Base-by-base conservation (phyloP, 1,140 invertebrate species). In the Holcopasites calliopsidis region DNA sequence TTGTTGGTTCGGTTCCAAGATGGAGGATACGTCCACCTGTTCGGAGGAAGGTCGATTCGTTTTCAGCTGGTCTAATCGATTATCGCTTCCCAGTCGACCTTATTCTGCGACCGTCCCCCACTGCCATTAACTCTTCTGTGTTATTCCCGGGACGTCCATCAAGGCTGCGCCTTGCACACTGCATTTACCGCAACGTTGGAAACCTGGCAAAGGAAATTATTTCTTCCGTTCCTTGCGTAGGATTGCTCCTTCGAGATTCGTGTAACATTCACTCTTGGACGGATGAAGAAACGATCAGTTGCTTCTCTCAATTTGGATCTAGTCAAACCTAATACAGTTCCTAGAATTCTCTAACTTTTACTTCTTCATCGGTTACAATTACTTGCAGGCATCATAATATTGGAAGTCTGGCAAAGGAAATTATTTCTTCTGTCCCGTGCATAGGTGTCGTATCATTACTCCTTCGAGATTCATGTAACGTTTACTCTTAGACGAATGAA, bases 21-120 rank as follows among this genome's bases (percentile, higher is more conserved):
- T 57, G 38, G 38, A 42, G 38, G 28, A 11, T 33, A 11, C 6
- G 8, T 79, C 66, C 66, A 79, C 52, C 68, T 61, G 61, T 74
- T 72, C 28, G 18, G 13, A 13, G 54, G 23, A 54, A 57, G 44
- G 76, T 78, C 38, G 35, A 72, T 47, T 64, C 64, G 35, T 54
- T 57, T 79, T 81, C 57, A 65, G 76, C 38, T 40, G 44, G 57
- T 75, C 58, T 66, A 74, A 78, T 80, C 69, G 76, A 80, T 79
- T 79, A 80, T 79, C 69, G 40, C 49, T 78, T 73, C 47, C 60
- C 54, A 78, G 61, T 79, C 68, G 47, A 68, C 47, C 61, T 66
- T 73, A 71, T 54, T 55, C 40, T 57, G 35, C 21, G 7, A 4
- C 18, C n/a, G 0, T n/a, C n/a, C n/a, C 11, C 28, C 23, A n/a